Evolutionary conservation across 2,113 vertebrate species (phyloP).

Genomic region (Ctenodactylus gundi): DNA sequence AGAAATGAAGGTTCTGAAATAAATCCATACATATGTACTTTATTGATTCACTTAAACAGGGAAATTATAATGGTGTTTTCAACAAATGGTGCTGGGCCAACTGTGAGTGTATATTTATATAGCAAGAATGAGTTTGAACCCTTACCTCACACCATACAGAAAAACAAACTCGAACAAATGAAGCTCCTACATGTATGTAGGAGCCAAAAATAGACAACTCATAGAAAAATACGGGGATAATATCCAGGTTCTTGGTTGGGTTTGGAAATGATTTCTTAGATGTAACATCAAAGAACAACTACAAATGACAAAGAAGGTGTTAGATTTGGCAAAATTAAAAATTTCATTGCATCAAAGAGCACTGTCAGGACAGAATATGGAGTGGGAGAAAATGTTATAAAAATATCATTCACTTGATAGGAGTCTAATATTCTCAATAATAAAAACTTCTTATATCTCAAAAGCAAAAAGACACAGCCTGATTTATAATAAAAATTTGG

Average conservation of each 20-base stretch:
- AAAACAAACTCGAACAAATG: neutral
- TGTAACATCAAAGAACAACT: neutral
- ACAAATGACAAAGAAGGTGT: neutral
- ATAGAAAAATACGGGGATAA: neutral
- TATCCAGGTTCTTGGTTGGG: neutral
- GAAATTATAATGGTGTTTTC: neutral
- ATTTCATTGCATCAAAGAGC: neutral
- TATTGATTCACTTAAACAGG: neutral
- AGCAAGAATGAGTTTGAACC: neutral
- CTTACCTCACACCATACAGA: neutral
- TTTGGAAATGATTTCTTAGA: neutral
- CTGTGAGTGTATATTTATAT: neutral
- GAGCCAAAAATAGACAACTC: neutral
- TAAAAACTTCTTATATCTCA: neutral
- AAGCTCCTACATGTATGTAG: neutral
- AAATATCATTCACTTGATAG: neutral
- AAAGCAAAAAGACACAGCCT: neutral
- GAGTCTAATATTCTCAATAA: neutral
- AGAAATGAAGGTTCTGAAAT: neutral
- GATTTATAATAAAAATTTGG: neutral
- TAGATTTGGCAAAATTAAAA: neutral
- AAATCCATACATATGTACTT: neutral
- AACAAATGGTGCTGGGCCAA: neutral
- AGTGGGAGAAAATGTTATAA: neutral
- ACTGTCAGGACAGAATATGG: neutral